These are phyloP conservation scores for Zosterops lateralis DNA, from an alignment of 2,113 vertebrate species.

Conservation along the genomic window DNA sequence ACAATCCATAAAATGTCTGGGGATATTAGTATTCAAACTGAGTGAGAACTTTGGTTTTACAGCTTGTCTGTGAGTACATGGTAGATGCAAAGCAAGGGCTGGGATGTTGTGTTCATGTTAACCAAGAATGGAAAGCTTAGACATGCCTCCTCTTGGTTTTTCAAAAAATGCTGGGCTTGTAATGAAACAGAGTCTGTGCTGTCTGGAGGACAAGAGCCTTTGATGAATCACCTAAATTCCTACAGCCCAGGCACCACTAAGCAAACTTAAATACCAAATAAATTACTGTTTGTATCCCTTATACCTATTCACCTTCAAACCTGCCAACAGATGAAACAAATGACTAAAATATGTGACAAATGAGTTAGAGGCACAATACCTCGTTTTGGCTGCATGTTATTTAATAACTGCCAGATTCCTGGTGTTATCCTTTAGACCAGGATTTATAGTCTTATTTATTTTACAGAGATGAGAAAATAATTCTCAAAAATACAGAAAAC, in stretches of 20 bases:
- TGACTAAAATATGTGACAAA: background rate
- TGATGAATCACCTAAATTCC: background rate
- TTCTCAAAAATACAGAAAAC: slow-evolving; percentile 12
- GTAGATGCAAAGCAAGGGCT: background rate
- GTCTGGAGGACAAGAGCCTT: background rate
- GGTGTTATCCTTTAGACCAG: background rate
- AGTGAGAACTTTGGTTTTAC: background rate
- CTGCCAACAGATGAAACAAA: slow-evolving; percentile 9
- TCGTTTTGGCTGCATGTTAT: background rate
- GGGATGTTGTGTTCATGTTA: background rate
- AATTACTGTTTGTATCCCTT: background rate
- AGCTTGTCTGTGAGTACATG: background rate
- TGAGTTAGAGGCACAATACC: background rate
- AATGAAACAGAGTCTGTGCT: background rate
- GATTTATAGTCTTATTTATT: background rate
- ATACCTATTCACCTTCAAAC: background rate
- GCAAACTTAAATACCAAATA: background rate
- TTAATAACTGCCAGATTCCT: background rate
- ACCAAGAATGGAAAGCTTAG: background rate
- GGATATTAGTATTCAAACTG: background rate
- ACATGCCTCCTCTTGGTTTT: background rate
- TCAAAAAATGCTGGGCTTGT: background rate
- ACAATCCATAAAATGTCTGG: background rate
- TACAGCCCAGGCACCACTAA: background rate
- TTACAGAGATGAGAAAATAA: slow-evolving; percentile 8